A percentile compares a stretch with the other conserved stretches of the same genome.
phyloP scores from a whole-genome alignment of 2,113 vertebrate species.

The Pao palembangensis region DNA sequence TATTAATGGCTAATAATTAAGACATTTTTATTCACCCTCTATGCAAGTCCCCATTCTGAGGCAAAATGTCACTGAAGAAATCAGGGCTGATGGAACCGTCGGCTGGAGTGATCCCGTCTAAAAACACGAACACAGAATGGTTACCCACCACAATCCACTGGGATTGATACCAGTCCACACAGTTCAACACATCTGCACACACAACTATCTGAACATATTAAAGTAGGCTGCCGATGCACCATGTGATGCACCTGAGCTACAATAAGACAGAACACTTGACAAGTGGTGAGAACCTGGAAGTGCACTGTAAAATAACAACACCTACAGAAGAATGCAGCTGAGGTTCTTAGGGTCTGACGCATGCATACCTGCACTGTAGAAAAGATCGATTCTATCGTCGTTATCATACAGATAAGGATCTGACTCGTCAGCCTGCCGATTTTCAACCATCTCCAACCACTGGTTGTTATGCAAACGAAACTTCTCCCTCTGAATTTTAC shows the following conservation, averaged over 20 bases:
- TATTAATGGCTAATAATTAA: too few relatives aligned
- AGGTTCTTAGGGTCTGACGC: neutral
- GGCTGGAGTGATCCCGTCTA: constrained; percentile 87
- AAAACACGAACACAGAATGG: constrained; percentile 2
- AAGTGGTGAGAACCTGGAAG: too few relatives aligned
- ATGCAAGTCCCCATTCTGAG: constrained; percentile 82
- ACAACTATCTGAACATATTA: neutral
- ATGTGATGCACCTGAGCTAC: too few relatives aligned
- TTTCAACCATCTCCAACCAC: constrained; percentile 98
- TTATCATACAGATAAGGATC: constrained; percentile 69
- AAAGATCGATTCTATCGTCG: constrained; percentile 88
- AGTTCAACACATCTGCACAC: neutral
- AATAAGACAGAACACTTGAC: too few relatives aligned
- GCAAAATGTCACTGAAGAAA: constrained; percentile 83
- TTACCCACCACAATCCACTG: neutral
- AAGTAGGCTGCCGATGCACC: too few relatives aligned
- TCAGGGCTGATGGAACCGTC: constrained; percentile 89
- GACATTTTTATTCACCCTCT: constrained; percentile 34
- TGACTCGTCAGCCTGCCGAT: constrained; percentile 85
- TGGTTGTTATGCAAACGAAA: constrained; percentile 97
- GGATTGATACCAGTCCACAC: neutral
- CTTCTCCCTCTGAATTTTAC: constrained; percentile 94
- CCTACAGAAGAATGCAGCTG: neutral
- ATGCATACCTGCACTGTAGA: constrained; percentile 84
- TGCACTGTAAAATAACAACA: neutral